phyloP scores from a whole-genome alignment of 2,797 vertebrate genomes.

The Darevskia mixta region DNA sequence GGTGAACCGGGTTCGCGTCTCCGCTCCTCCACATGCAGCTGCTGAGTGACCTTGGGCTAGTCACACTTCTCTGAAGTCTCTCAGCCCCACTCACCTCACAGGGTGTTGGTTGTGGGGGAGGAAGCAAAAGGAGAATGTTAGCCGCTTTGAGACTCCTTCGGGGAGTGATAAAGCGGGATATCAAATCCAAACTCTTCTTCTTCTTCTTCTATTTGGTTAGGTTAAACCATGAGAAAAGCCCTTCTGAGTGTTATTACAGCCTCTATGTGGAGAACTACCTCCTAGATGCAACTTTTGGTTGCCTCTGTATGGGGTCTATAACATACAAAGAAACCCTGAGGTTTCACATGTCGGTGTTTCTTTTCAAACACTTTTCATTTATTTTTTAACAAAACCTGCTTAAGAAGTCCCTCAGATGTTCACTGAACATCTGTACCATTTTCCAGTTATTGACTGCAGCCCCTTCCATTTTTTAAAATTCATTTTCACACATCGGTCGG shows the following conservation, averaged over 20 bases:
- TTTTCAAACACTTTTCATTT: conserved; percentile 39
- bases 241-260: not conserved
- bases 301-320: no score
- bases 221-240: not conserved
- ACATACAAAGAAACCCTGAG: not conserved
- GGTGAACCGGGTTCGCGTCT: no score
- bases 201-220: not conserved
- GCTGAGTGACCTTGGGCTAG: no score
- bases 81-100: no score
- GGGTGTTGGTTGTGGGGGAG: no score
- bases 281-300: no score
- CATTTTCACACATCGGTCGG: conserved; percentile 34
- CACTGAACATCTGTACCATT: conserved; percentile 52
- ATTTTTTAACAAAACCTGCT: conserved; percentile 62
- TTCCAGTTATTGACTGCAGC: conserved; percentile 48
- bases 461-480: conserved; percentile 47
- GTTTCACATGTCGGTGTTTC: not conserved
- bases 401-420: conserved; percentile 58
- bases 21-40: no score
- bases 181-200: no score
- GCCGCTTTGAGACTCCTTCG: no score
- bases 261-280: not conserved
- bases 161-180: no score
- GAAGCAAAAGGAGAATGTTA: no score
- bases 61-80: no score